Evolutionary conservation across 1,140 invertebrate genomes (phyloP).

Genomic region (Drosophila teissieri): DNA sequence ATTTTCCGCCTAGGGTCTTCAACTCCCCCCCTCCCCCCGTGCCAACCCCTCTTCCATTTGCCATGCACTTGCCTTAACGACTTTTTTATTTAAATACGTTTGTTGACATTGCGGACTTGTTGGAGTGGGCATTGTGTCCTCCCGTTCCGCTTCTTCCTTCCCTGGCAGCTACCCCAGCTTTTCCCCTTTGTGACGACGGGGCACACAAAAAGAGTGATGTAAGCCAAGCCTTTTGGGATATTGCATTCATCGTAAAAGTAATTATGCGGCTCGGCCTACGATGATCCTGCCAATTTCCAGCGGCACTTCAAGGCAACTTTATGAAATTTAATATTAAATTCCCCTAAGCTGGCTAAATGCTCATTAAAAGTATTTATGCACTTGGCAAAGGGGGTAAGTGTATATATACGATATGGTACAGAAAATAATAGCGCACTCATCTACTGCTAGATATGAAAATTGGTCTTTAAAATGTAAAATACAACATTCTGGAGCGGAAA

Average conservation of each 20-base stretch:
- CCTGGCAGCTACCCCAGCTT: conserved; percentile 5
- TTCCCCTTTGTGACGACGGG: background rate
- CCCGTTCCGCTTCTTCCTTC: conserved; percentile 1
- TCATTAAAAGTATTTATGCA: conserved; percentile 65
- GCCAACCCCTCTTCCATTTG: conserved; percentile 23
- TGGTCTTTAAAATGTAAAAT: no score
- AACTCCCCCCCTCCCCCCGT: background rate
- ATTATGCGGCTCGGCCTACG: conserved; percentile 35
- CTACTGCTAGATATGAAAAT: background rate
- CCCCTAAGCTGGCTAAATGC: conserved; percentile 56
- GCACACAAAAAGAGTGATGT: conserved; percentile 42
- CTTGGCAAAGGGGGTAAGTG: background rate
- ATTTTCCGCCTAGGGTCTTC: conserved; percentile 47
- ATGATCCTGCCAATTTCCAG: conserved; percentile 30
- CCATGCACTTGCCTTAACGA: conserved; percentile 76
- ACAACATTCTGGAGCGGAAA: no score
- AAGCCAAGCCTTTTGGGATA: conserved; percentile 55
- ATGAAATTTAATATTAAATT: conserved; percentile 68
- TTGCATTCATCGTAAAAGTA: conserved; percentile 56
- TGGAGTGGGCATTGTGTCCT: conserved; percentile 50
- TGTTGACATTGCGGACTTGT: conserved; percentile 79
- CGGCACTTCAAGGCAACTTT: conserved; percentile 45
- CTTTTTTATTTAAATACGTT: conserved; percentile 83
- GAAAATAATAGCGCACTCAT: no score
- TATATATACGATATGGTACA: background rate